Evolutionary conservation across 2,888 invertebrate genomes (phyloP).

Genomic region (Bombylius major): DNA sequence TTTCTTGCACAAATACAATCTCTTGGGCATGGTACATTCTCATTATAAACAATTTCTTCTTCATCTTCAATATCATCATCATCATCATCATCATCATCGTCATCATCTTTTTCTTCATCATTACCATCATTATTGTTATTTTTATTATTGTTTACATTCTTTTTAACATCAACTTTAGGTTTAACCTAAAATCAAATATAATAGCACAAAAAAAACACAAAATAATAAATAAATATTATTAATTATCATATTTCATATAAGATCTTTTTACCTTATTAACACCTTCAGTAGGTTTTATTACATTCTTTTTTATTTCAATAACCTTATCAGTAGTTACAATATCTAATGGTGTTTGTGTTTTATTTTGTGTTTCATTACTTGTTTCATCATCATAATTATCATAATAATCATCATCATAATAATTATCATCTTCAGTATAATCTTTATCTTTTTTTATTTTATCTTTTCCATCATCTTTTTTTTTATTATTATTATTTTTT

Average conservation of each 20-base stretch:
- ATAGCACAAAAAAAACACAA: not conserved
- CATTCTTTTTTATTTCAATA: constrained; percentile 17
- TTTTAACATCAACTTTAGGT: not conserved
- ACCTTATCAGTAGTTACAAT: constrained; percentile 2
- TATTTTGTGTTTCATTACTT: constrained; percentile 16
- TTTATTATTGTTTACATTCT: not conserved
- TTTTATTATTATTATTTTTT: constrained; percentile 10
- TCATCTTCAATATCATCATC: constrained; percentile 26
- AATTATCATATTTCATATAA: not conserved
- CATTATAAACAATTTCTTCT: constrained; percentile 29
- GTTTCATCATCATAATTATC: constrained; percentile 23
- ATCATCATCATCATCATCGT: constrained; percentile 25
- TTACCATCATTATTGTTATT: constrained; percentile 21
- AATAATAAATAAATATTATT: not conserved
- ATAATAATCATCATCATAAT: constrained; percentile 23
- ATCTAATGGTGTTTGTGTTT: not conserved
- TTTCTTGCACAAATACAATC: constrained; percentile 49
- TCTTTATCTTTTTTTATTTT: constrained; percentile 19
- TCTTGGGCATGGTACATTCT: constrained; percentile 45
- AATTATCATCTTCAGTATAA: constrained; percentile 12
- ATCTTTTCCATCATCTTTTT: constrained; percentile 17
- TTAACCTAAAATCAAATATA: not conserved
- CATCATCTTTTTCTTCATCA: constrained; percentile 22
- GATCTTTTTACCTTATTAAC: not conserved
- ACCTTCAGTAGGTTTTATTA: constrained; percentile 22